Evolutionary conservation across 2,888 invertebrate species (phyloP), one percentile per base, ranked within the genome.

Genomic region (Melieria crassipennis): DNA sequence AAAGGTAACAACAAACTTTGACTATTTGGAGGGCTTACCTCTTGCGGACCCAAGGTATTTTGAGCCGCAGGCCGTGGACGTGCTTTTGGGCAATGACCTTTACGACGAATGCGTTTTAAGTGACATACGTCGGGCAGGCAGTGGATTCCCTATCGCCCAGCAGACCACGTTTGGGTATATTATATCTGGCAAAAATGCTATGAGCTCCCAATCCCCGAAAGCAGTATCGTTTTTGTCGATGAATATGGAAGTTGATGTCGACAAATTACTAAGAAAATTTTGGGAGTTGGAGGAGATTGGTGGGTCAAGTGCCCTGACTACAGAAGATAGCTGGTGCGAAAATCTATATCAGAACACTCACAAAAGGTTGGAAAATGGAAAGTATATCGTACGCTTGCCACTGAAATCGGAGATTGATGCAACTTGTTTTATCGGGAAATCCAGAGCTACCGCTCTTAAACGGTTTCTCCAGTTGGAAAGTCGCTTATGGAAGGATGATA

Each of bases 111-210:
- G 42, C 11, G 48, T 71, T n/a, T 30, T 45, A n/a, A 62, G 45
- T 50, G 67, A 70, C n/a, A 60, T 30, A 50, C 48, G 55, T 30
- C 13, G 58, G 60, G 43, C 50, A 64, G 46, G 47, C 30, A 43
- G 60, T 11, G 70, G 61, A 52, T 3, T 46, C 11, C 64, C 65
- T 7, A 64, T 72, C 11, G 64, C 72, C 4, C 71, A 71, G 46
- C 5, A 43, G 9, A 74, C 64, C 47, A 72, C 57, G 9, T 71
- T 75, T 45, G 71, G 75, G 9, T 75, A 71, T 56, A 69, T 71
- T 13, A 30, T 67, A 43, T 75, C 71, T 4, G 71, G 64, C 13
- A 72, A 72, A 0, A 47, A 30, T 30, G 30, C 30, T 30, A 30
- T 30, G 30, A 30, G 30, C 30, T 30, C 30, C 30, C 30, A 30